A percentile compares a stretch with the other conserved stretches of the same genome.
Conservation (phyloP, 2,888 invertebrate genomes). For the Tetrapedia diversipes region DNA sequence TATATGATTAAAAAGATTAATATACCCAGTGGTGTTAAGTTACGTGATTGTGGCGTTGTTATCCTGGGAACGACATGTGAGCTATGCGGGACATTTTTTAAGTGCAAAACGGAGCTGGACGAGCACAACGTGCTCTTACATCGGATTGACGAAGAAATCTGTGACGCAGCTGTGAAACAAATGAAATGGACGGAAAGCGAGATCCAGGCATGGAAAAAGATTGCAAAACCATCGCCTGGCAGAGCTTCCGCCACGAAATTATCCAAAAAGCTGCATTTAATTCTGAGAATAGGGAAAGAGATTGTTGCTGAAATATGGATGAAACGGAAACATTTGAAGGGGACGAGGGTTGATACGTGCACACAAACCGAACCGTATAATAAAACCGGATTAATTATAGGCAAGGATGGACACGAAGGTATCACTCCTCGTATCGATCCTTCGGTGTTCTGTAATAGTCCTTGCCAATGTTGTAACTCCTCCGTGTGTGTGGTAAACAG, state of each 20-base stretch:
- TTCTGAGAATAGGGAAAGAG: conserved; percentile 70
- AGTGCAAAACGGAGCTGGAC: conserved; percentile 70
- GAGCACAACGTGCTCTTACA: conserved; percentile 61
- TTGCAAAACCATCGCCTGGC: not conserved
- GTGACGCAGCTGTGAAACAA: not conserved
- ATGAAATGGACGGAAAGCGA: not conserved
- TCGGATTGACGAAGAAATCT: not conserved
- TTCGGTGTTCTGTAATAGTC: conserved; percentile 35
- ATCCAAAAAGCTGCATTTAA: conserved; percentile 35
- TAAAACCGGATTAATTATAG: not conserved
- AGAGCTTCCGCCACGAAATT: conserved; percentile 9
- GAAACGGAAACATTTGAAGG: conserved; percentile 64
- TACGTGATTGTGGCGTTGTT: conserved; percentile 70
- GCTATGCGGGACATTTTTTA: conserved; percentile 68
- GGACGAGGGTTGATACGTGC: not conserved
- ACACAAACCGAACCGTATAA: conserved; percentile 20
- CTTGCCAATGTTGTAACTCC: conserved; percentile 35
- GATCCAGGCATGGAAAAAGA: not conserved
- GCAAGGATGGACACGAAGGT: conserved; percentile 28
- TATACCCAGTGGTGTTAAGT: conserved; percentile 24
- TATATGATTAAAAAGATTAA: not conserved
- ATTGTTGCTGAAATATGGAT: conserved; percentile 61
- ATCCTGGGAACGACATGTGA: conserved; percentile 67
- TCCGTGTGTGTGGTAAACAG: conserved; percentile 42
- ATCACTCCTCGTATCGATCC: conserved; percentile 39